These are phyloP conservation scores for Ceratina calcarata DNA, from an alignment of 1,140 invertebrate species.

Conservation along the genomic window DNA sequence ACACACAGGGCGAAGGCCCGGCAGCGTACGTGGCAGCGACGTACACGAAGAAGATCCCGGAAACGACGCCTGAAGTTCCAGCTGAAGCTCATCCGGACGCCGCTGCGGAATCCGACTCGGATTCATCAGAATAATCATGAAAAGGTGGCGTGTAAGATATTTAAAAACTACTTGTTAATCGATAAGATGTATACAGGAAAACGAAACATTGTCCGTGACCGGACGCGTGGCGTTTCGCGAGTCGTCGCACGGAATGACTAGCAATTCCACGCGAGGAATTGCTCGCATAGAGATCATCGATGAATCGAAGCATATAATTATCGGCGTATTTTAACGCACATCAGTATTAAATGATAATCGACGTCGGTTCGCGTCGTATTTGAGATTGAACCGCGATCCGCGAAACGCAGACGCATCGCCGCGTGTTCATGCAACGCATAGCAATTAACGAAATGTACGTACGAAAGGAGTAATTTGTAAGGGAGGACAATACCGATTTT, in stretches of 20 bases:
- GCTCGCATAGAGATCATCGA: background rate
- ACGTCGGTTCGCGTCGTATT: background rate
- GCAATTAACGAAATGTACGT: constrained; percentile 46
- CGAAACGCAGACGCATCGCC: constrained; percentile 29
- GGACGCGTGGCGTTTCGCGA: constrained; percentile 31
- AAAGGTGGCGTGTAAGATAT: constrained; percentile 26
- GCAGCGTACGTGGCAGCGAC: constrained; percentile 89
- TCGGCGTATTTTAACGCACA: constrained; percentile 14
- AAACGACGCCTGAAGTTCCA: constrained; percentile 61
- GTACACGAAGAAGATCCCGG: constrained; percentile 74
- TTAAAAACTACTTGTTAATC: constrained; percentile 23
- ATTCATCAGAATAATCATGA: constrained; percentile 71
- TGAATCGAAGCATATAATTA: background rate
- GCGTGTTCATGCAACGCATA: constrained; percentile 35
- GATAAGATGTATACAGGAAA: constrained; percentile 52
- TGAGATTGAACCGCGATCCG: background rate
- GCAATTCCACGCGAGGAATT: background rate
- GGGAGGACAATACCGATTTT: constrained; percentile 73
- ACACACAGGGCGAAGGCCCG: constrained; percentile 88
- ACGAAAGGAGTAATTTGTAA: constrained; percentile 57
- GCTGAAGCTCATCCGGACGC: constrained; percentile 61
- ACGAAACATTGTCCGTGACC: constrained; percentile 48
- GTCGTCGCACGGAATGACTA: too few relatives aligned
- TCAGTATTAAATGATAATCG: constrained; percentile 6
- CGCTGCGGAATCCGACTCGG: constrained; percentile 72